Base-by-base conservation (phyloP, 2,888 invertebrate species). In the Leptopilina myrica region DNA sequence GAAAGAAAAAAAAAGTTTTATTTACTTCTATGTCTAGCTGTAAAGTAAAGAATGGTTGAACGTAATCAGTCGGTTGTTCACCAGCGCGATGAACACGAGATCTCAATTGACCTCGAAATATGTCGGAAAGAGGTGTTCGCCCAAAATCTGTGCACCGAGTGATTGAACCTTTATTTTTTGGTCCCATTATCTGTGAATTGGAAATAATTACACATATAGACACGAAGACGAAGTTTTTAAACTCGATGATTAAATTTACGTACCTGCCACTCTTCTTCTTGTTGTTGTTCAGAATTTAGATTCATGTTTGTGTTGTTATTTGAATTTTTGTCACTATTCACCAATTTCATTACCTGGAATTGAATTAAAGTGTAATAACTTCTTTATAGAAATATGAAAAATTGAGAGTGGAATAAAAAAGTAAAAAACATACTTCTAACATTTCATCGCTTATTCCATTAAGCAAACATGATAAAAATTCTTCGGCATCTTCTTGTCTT, bases 391-490 rank as follows among this genome's bases (percentile, higher is more conserved):
- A 20, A 20, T 20, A 20, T 20, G 20, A 20, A 20, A 20, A 20
- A 20, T 20, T 20, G 20, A 20, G 20, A 20, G 20, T 0, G 20
- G 20, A 20, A 20, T 20, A 69, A 79, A 59, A 49, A 76, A 49
- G 9, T 49, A 11, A 49, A 56, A 43, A 80, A 80, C 91, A 90
- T 88, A 97, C 96, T 93, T 98, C 97, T 3, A 97, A 94, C 98
- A 99, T 98, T 93, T 99, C 99, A 92, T 99, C 99, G 90, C 98
- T 98, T 78, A 99, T 94, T 43, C 97, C 97, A 92, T 98, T 99
- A 40, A 99, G 94, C 82, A 99, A 93, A 90, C 97, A 97, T 8
- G 98, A 97, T 2, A 99, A 94, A 92, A 99, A 98, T 91, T 99
- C 99, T 92, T 99, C 99, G 0, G 99, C 99, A 92, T 99, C 99